These are phyloP conservation scores for Chaunax sp. DNA, from an alignment of 2,797 vertebrate genomes.

Conservation along the genomic window DNA sequence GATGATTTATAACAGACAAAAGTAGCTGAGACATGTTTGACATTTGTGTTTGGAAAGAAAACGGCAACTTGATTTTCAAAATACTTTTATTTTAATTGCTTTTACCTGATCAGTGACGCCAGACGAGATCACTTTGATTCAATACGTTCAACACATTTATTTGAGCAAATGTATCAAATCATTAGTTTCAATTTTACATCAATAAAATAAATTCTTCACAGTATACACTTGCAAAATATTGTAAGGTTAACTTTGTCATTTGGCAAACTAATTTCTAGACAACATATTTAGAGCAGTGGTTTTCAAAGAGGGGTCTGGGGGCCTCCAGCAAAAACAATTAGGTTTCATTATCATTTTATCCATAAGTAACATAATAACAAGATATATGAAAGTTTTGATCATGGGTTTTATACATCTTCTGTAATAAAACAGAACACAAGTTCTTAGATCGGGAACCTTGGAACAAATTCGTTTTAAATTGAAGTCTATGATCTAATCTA, in stretches of 20 bases:
- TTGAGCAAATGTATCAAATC: constrained; percentile 84
- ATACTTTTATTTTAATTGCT: too few species aligned
- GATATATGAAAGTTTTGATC: not conserved
- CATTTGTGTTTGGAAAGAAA: too few species aligned
- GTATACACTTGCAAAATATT: constrained; percentile 67
- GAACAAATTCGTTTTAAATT: too few species aligned
- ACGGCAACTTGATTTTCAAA: too few species aligned
- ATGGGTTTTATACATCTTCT: not conserved
- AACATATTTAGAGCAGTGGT: constrained; percentile 35
- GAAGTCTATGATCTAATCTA: not conserved
- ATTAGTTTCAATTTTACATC: constrained; percentile 75
- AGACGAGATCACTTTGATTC: not conserved
- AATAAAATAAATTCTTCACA: constrained; percentile 79
- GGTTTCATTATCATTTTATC: not conserved
- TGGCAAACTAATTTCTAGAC: constrained; percentile 73
- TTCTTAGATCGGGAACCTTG: too few species aligned
- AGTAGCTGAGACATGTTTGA: too few species aligned
- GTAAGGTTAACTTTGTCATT: constrained; percentile 54
- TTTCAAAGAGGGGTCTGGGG: too few species aligned
- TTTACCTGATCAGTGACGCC: not conserved
- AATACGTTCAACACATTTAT: constrained; percentile 79
- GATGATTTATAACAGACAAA: too few species aligned
- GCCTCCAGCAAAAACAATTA: too few species aligned
- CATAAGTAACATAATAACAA: not conserved
- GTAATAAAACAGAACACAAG: not conserved